Percentiles rank a stretch among this genome's conserved stretches.
phyloP scores from a whole-genome alignment of 2,797 vertebrate genomes.

The Glyptemys insculpta region DNA sequence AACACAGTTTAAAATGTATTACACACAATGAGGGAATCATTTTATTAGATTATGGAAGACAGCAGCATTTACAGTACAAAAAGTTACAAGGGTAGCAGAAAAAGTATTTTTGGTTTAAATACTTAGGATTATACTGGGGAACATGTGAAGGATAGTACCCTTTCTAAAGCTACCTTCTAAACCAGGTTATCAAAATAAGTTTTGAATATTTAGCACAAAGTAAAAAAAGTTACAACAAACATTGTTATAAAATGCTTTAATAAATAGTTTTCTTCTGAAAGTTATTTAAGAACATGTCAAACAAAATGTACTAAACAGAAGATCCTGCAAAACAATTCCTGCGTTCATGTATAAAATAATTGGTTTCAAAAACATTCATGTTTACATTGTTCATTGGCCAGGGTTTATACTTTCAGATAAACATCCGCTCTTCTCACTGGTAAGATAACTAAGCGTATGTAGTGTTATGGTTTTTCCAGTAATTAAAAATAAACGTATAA shows the following conservation, averaged over 20 bases:
- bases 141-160: constrained; percentile 74
- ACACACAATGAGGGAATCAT: constrained; percentile 76
- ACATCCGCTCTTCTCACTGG: constrained; percentile 61
- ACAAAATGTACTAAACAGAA: constrained; percentile 90
- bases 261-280: constrained; percentile 91
- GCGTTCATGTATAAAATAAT: constrained; percentile 88
- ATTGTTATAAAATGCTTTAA: constrained; percentile 96
- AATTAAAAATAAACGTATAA: constrained; percentile 72
- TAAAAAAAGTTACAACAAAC: constrained; percentile 78
- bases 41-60: constrained; percentile 79
- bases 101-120: constrained; percentile 78
- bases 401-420: constrained; percentile 63
- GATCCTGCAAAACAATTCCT: constrained; percentile 85
- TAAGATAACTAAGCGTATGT: constrained; percentile 62
- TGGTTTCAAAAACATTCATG: constrained; percentile 83
- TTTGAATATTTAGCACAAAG: constrained; percentile 71
- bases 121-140: constrained; percentile 73
- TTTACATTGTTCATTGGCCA: constrained; percentile 73
- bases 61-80: constrained; percentile 77
- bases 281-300: constrained; percentile 86
- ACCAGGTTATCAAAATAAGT: constrained; percentile 75
- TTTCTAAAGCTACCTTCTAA: constrained; percentile 75
- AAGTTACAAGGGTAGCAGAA: constrained; percentile 75
- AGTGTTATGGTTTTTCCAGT: constrained; percentile 78
- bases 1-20: constrained; percentile 60